Conservation (phyloP, 2,797 vertebrate genomes). For the Antennarius maculatus region DNA sequence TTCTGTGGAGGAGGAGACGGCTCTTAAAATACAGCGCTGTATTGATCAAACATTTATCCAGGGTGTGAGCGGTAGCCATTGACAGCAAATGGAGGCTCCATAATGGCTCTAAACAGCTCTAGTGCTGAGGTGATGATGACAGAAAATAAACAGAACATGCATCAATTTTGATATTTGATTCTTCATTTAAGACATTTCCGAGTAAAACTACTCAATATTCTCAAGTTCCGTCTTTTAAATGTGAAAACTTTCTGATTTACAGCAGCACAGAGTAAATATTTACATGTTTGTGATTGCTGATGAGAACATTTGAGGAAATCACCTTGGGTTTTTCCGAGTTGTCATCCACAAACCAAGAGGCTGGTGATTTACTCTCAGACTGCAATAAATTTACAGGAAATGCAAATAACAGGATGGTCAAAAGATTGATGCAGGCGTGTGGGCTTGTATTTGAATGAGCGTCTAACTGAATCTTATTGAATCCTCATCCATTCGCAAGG, state of each 20-base stretch:
- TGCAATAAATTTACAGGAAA: background rate
- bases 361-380: too few relatives aligned
- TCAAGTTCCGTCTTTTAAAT: background rate
- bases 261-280: background rate
- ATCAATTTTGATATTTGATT: background rate
- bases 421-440: background rate
- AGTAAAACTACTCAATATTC: background rate
- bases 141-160: background rate
- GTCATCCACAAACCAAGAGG: too few relatives aligned
- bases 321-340: too few relatives aligned
- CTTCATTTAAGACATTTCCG: background rate
- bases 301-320: background rate
- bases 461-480: conserved; percentile 4
- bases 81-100: background rate
- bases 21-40: conserved; percentile 5
- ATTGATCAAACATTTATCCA: conserved; percentile 25
- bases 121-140: background rate
- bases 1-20: conserved; percentile 5
- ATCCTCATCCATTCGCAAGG: background rate
- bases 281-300: background rate
- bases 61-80: background rate
- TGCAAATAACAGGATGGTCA: background rate
- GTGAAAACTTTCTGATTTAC: background rate
- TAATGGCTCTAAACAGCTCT: too few relatives aligned
- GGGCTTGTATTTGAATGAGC: background rate